A percentile compares a stretch with the other conserved stretches of the same genome.
phyloP scores from a whole-genome alignment of 2,113 vertebrate species.

The Oenanthe oenanthe region DNA sequence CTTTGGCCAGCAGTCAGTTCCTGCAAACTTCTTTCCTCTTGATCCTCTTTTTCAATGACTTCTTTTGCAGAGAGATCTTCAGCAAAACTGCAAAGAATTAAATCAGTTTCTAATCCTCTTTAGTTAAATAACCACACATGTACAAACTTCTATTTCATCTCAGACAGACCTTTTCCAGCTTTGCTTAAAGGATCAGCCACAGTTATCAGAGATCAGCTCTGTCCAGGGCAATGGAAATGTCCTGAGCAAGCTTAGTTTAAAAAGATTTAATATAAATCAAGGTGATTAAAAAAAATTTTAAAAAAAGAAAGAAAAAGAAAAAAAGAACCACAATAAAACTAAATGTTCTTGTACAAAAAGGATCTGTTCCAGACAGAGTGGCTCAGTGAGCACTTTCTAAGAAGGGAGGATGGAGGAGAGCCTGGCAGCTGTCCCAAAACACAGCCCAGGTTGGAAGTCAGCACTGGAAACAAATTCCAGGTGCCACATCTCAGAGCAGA shows the following conservation, averaged over 20 bases:
- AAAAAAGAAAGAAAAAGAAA: background rate
- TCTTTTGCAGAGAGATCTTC: constrained; percentile 70
- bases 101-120: constrained; percentile 68
- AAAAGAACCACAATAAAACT: background rate
- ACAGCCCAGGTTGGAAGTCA: background rate
- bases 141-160: constrained; percentile 43
- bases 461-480: background rate
- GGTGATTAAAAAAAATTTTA: background rate
- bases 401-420: background rate
- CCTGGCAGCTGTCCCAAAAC: background rate
- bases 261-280: background rate
- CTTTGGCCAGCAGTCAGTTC: constrained; percentile 67
- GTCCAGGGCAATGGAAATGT: background rate
- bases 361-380: background rate
- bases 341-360: background rate
- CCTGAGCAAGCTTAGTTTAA: background rate
- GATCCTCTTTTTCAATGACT: constrained; percentile 69
- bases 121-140: constrained; percentile 33
- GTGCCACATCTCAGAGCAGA: background rate
- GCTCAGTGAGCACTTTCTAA: background rate
- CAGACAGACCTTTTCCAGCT: constrained; percentile 41
- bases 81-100: constrained; percentile 72
- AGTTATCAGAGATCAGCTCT: constrained; percentile 22
- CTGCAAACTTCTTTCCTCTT: constrained; percentile 71
- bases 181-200: constrained; percentile 21